Percentiles rank a stretch among this genome's conserved stretches.
Conservation (phyloP, 1,140 invertebrate genomes). For the Leguminivora glycinivorella region DNA sequence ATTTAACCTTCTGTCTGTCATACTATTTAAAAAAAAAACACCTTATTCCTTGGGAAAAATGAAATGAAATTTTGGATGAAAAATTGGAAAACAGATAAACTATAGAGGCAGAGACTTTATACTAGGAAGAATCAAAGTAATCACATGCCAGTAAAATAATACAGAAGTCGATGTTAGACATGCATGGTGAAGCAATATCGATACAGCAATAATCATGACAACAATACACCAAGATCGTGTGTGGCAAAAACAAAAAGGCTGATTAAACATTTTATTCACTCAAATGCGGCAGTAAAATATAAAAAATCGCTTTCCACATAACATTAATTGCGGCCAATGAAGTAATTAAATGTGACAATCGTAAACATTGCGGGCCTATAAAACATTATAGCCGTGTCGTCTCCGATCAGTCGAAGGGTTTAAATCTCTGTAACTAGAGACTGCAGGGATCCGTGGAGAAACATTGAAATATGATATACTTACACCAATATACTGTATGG, state of each 20-base stretch:
- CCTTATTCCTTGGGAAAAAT: no score
- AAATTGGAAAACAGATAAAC: no score
- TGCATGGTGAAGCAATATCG: conserved; percentile 22
- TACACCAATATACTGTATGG: conserved; percentile 8
- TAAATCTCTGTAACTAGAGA: conserved; percentile 5
- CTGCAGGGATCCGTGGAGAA: conserved; percentile 28
- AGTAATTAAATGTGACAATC: conserved; percentile 78
- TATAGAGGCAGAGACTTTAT: no score
- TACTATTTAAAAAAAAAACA: no score
- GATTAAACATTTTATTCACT: conserved; percentile 69
- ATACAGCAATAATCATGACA: conserved; percentile 38
- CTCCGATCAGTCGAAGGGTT: conserved; percentile 22
- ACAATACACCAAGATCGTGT: conserved; percentile 69
- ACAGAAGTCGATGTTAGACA: not conserved
- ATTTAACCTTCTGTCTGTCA: no score
- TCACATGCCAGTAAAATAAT: no score
- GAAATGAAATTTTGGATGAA: no score
- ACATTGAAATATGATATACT: conserved; percentile 35
- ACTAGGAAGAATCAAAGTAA: no score
- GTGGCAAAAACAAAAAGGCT: conserved; percentile 73
- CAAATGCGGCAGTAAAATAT: conserved; percentile 74
- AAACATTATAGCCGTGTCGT: conserved; percentile 65
- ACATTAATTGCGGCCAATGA: conserved; percentile 76
- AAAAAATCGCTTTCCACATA: conserved; percentile 73
- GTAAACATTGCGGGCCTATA: conserved; percentile 69